Base-by-base conservation (phyloP, 2,797 vertebrate genomes). In the Mycteria americana region DNA sequence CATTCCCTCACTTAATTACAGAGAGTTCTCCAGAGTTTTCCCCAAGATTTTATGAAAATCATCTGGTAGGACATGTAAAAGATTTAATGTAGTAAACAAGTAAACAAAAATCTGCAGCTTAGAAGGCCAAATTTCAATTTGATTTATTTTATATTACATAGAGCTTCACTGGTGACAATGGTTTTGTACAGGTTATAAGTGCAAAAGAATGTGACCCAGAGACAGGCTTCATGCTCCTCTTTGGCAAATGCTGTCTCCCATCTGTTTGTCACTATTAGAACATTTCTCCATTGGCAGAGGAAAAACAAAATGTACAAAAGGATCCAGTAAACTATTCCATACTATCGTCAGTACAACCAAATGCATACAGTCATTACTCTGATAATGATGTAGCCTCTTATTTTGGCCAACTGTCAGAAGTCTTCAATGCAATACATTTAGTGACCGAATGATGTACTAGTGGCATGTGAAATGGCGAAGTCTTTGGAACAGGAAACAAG, bases 251-350 rank as follows among this genome's bases (percentile, higher is more conserved):
- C 43, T 81, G 50, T 41, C 43, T 90, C 91, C 91, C 93, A 97
- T 97, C 96, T 97, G 96, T 80, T 93, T 92, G 91, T 94, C 87
- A 68, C 83, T 91, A 89, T 85, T 86, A 87, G 67, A 96, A 85
- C 62, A 70, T 87, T 93, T 94, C 76, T 97, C 90, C 72, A 24
- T 15, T 95, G 92, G 92, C 85, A 95, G 87, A 96, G 94, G 86
- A 95, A 92, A 95, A 87, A 23, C 88, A 91, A 94, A 91, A 94
- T 57, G 75, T 60, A 82, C 78, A 77, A 84, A 94, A 94, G 80
- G 77, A 88, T 92, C 82, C 82, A 56, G 28, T 87, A 97, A 97
- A 93, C 88, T 82, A 78, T 94, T 96, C 95, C 84, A 91, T 81
- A 59, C 76, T 85, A 75, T 43, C 31, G 3, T 63, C 86, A 83